Base-by-base conservation (phyloP, 2,797 vertebrate species). In the Anguilla obscura region DNA sequence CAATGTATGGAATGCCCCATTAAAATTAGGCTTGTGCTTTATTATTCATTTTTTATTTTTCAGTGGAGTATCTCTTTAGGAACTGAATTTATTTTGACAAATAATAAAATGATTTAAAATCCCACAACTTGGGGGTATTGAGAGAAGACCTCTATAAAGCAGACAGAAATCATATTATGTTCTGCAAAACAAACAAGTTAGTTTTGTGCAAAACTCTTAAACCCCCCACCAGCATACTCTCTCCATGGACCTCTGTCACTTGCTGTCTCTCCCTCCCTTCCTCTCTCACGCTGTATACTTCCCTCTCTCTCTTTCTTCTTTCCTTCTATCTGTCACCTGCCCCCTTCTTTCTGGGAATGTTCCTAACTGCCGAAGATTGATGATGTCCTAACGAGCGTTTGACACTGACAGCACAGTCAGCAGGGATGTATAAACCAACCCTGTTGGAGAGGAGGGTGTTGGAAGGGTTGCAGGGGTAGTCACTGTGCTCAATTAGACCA, bases 401-500 rank as follows among this genome's bases (percentile, higher is more conserved):
- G 95, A 96, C 96, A 97, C 93, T 95, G 94, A 96, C 95, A 95
- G 96, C 94, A 79, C 93, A 95, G 96, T 96, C 96, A 95, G 96
- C 95, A 95, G 95, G 95, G 93, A 93, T 94, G 94, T 91, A 95
- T 94, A 96, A 96, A 95, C 95, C 92, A 91, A 93, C 93, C 91
- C 94, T 86, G 89, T 93, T 92, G 94, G 94, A 94, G 92, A 90
- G 89, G 92, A 92, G 84, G 76, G 88, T 90, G 89, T 76, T 45
- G 91, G 93, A 92, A 94, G 93, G 91, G 92, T 93, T 92, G 89
- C 66, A 69, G 88, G 91, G 93, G 92, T 90, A 94, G 95, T 95
- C 95, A 94, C 94, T 92, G 88, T 27, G 93, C 94, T 95, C 95
- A 95, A 95, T 96, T 95, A 96, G 93, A 88, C 92, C 93, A 87